A percentile compares a stretch with the other conserved stretches of the same genome.
Evolutionary conservation across 2,797 vertebrate species (phyloP).

Genomic region (Neosalanx taihuensis): DNA sequence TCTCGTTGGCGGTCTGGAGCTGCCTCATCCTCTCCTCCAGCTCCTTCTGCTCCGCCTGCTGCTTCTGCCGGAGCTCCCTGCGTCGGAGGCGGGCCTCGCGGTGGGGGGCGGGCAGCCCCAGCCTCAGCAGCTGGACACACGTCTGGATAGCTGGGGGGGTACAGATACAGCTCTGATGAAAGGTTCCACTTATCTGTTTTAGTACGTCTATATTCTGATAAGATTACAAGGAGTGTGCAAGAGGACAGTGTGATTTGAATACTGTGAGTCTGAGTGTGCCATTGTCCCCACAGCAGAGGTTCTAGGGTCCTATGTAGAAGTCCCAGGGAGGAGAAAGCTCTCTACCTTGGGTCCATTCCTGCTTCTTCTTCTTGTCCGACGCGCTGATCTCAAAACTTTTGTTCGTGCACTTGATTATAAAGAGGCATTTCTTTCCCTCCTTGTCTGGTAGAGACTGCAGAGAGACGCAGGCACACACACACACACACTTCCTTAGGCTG

Average conservation of each 20-base stretch:
- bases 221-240: neutral
- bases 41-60: constrained; percentile 80
- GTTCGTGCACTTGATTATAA: constrained; percentile 87
- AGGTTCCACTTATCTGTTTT: neutral
- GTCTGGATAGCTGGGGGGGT: constrained; percentile 80
- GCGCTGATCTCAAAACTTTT: constrained; percentile 94
- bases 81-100: constrained; percentile 85
- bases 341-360: constrained; percentile 96
- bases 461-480: neutral
- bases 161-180: neutral
- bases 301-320: no score
- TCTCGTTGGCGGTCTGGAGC: constrained; percentile 85
- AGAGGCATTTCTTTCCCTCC: constrained; percentile 93
- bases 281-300: neutral
- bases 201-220: neutral
- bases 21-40: constrained; percentile 78
- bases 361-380: constrained; percentile 95
- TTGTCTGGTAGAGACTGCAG: constrained; percentile 88
- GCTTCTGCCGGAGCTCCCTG: constrained; percentile 81
- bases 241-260: neutral
- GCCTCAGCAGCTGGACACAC: constrained; percentile 79
- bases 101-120: constrained; percentile 81
- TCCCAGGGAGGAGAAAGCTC: neutral
- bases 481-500: constrained; percentile 9
- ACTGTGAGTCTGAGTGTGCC: neutral